phyloP scores from a whole-genome alignment of 2,113 vertebrate genomes.

The Dasyornis broadbenti region DNA sequence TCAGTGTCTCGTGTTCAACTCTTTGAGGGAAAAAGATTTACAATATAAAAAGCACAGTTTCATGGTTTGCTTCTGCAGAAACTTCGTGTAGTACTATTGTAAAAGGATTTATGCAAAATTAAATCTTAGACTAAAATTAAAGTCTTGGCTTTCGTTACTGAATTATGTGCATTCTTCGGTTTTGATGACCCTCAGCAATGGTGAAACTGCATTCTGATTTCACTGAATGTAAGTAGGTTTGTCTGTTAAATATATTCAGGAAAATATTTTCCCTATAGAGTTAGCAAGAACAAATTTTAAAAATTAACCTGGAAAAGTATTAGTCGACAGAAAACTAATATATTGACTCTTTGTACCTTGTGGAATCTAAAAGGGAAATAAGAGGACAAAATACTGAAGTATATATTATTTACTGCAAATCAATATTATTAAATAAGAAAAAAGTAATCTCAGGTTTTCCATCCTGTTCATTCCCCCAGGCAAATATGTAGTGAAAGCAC shows the following conservation, averaged over 20 bases:
- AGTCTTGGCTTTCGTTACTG: neutral
- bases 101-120: neutral
- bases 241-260: neutral
- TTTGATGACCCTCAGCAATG: neutral
- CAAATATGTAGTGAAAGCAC: constrained; percentile 5
- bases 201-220: neutral
- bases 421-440: neutral
- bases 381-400: neutral
- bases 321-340: constrained; percentile 18
- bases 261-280: neutral
- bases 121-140: neutral
- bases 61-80: neutral
- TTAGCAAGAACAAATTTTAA: neutral
- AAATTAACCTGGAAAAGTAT: neutral
- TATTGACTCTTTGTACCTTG: constrained; percentile 10
- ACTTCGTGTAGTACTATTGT: neutral
- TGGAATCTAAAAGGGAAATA: constrained; percentile 14
- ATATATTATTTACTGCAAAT: constrained; percentile 39
- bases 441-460: neutral
- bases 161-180: neutral
- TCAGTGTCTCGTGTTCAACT: neutral
- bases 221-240: neutral
- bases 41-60: neutral
- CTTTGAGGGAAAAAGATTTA: neutral
- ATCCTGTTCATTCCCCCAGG: neutral